Base-by-base conservation (phyloP, 2,797 vertebrate species). In the Eulemur rubriventer region DNA sequence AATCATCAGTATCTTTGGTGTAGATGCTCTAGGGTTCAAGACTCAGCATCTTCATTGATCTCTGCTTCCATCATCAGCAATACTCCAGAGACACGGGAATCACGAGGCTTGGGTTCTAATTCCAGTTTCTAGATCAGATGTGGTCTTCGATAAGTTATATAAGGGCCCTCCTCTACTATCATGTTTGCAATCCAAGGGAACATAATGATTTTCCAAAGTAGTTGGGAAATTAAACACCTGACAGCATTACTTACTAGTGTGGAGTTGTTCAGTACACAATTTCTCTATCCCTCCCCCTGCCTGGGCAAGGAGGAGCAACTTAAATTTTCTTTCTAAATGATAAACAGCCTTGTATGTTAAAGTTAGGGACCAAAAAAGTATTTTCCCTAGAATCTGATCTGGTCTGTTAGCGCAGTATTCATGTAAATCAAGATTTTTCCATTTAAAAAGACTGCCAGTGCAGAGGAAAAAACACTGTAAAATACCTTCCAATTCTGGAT, bases 221-320 rank as follows among this genome's bases (percentile, higher is more conserved):
- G 46, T 4, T 61, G 9, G 13, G 16, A 7, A 50, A 35, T 57
- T 63, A 11, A 61, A 52, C 20, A 41, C 11, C 17, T 17, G 18
- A 67, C 17, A 5, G 6, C 8, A 3, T 1, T 3, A 46, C 57
- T 30, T 52, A 26, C 24, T 7, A 4, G 11, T 4, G 4, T 16
- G 46, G 63, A 70, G 13, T n/a, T 67, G 24, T 24, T 84, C 65
- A 24, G 7, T 26, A 6, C 28, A 1, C 14, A 7, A 4, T 9
- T 70, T n/a, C 50, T 35, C 11, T 4, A 4, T 33, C 30, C 10
- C 13, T 57, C 33, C 35, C 57, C 16, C 18, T 24, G 8, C 10
- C 61, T 72, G 38, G 63, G 11, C n/a, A 67, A 79, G 28, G 1
- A 50, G 12, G 17, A 0, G 13, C 22, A 50, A 18, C 5, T 17